Conservation (phyloP, 2,113 vertebrate species). For the Colaptes auratus region DNA sequence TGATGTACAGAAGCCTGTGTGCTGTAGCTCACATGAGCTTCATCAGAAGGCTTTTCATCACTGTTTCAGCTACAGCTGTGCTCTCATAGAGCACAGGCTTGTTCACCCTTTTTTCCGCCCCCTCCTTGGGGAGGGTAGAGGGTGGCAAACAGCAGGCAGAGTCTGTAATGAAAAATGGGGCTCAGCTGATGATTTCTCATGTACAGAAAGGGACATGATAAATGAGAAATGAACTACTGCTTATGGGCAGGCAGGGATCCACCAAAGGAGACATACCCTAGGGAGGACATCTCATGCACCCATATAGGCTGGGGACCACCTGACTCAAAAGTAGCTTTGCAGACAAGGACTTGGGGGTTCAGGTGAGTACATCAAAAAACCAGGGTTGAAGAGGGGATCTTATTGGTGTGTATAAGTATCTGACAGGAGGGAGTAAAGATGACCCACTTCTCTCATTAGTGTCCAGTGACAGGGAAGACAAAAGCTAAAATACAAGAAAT, state of each 20-base stretch:
- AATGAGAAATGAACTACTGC: background rate
- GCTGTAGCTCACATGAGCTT: background rate
- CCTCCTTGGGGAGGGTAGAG: too few species aligned
- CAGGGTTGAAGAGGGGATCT: too few species aligned
- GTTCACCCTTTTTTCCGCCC: too few species aligned
- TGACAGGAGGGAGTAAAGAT: background rate
- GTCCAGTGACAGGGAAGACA: background rate
- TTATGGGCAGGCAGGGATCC: background rate
- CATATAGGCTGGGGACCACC: background rate
- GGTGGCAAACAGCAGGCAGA: background rate
- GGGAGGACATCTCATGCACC: background rate
- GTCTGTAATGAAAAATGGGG: background rate
- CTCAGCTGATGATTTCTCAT: background rate
- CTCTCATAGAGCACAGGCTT: background rate
- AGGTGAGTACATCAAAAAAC: background rate
- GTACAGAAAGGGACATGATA: background rate
- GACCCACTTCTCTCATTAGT: background rate
- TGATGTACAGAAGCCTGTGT: background rate
- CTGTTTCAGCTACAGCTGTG: background rate
- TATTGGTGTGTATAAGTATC: background rate
- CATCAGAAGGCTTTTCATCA: background rate
- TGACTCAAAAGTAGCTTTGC: background rate
- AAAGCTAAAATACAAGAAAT: background rate
- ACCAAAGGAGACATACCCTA: too few species aligned
- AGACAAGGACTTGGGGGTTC: background rate